A percentile compares a stretch with the other conserved stretches of the same genome.
phyloP scores from a whole-genome alignment of 2,797 vertebrate genomes.

The Syngnathus rostellatus region DNA sequence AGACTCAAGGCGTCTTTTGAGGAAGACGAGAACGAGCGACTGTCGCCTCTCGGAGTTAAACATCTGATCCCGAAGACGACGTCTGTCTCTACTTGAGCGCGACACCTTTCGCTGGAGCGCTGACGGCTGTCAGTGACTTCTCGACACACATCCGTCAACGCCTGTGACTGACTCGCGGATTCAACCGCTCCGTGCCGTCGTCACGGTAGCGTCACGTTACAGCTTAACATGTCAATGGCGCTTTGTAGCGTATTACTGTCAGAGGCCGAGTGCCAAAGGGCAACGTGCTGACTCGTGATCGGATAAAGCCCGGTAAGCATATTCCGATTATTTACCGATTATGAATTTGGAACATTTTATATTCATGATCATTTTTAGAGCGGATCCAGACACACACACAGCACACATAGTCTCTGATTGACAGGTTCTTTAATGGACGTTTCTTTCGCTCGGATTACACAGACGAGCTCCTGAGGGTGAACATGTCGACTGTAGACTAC shows the following conservation, averaged over 20 bases:
- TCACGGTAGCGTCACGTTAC: background rate
- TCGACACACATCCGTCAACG: conserved; percentile 54
- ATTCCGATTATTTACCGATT: no score
- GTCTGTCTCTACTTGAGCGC: conserved; percentile 34
- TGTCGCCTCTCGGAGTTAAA: conserved; percentile 42
- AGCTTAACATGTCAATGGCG: background rate
- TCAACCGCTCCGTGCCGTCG: background rate
- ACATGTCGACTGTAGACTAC: no score
- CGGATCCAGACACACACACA: background rate
- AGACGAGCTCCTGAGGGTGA: background rate
- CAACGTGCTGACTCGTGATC: background rate
- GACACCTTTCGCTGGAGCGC: conserved; percentile 35
- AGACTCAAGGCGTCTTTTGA: conserved; percentile 34
- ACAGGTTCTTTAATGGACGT: no score
- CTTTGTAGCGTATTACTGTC: background rate
- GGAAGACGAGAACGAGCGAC: conserved; percentile 32
- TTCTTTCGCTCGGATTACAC: no score
- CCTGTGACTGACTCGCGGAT: conserved; percentile 51
- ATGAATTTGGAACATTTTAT: no score
- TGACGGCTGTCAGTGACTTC: conserved; percentile 46
- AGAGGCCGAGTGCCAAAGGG: background rate
- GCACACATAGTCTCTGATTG: background rate
- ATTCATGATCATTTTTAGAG: background rate
- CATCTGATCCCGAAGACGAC: conserved; percentile 59
- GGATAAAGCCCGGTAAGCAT: background rate